These are phyloP conservation scores for Chaenocephalus aceratus DNA, from an alignment of 2,113 vertebrate genomes.

Conservation along the genomic window DNA sequence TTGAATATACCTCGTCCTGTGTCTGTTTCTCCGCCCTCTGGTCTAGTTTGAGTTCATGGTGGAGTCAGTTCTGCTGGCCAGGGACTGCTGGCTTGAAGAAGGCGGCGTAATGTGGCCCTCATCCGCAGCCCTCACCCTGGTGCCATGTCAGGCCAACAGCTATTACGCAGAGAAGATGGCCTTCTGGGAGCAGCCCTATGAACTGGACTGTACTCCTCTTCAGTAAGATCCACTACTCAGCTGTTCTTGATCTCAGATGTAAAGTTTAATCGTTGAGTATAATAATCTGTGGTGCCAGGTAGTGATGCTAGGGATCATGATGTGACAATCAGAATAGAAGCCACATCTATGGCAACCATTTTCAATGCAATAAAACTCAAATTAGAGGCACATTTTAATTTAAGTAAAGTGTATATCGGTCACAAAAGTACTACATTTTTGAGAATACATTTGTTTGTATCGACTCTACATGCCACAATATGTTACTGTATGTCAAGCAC, in stretches of 20 bases:
- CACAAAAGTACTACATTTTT: not conserved
- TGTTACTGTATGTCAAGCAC: not conserved
- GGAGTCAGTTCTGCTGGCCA: slow-evolving; percentile 86
- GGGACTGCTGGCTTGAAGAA: slow-evolving; percentile 86
- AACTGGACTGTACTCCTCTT: slow-evolving; percentile 86
- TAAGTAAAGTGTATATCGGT: not conserved
- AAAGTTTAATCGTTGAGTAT: not conserved
- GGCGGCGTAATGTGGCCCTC: slow-evolving; percentile 86
- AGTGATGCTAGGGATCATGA: not conserved
- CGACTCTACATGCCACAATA: not conserved
- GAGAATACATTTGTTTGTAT: not conserved
- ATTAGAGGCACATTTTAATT: not conserved
- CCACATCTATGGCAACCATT: not conserved
- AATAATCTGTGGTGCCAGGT: not conserved
- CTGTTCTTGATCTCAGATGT: not conserved
- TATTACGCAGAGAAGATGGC: slow-evolving; percentile 85
- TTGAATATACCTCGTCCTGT: not conserved
- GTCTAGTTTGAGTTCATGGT: slow-evolving; percentile 89
- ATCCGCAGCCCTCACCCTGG: slow-evolving; percentile 80
- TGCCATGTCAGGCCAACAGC: slow-evolving; percentile 85
- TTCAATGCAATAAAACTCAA: not conserved
- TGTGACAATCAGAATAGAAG: not conserved
- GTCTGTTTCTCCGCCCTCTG: not conserved
- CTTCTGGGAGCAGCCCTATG: slow-evolving; percentile 87
- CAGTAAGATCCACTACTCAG: slow-evolving; percentile 67